Conservation (phyloP, 1,140 invertebrate species). For the Apis florea region DNA sequence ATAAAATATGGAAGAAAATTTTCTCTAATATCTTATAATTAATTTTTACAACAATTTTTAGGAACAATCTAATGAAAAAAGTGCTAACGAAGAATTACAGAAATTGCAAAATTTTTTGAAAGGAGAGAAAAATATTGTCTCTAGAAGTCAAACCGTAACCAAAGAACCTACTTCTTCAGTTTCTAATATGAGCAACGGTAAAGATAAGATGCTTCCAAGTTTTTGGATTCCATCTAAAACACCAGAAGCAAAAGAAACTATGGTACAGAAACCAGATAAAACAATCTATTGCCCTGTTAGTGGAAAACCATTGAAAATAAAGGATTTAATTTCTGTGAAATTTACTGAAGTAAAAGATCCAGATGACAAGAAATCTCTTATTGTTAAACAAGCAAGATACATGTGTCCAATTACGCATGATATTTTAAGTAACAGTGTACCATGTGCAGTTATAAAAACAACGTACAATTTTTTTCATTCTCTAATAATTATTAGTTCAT, state of each 20-base stretch:
- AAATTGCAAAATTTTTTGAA: slow-evolving; percentile 90
- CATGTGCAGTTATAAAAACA: slow-evolving; percentile 94
- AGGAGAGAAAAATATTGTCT: slow-evolving; percentile 86
- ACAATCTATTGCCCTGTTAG: slow-evolving; percentile 97
- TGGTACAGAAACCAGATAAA: slow-evolving; percentile 92
- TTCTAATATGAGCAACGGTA: slow-evolving; percentile 87
- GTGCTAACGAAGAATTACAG: slow-evolving; percentile 86
- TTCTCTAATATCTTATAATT: neutral
- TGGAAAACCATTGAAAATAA: slow-evolving; percentile 92
- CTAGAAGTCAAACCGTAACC: slow-evolving; percentile 43
- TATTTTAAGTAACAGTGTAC: slow-evolving; percentile 95
- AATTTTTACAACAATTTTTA: slow-evolving; percentile 56
- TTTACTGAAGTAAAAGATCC: slow-evolving; percentile 95
- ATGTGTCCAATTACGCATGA: slow-evolving; percentile 99
- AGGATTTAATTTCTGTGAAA: slow-evolving; percentile 96
- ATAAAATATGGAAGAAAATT: neutral
- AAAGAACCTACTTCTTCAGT: slow-evolving; percentile 80
- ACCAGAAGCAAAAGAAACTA: slow-evolving; percentile 88
- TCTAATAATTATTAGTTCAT: neutral
- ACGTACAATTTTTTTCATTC: slow-evolving; percentile 85
- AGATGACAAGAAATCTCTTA: slow-evolving; percentile 90
- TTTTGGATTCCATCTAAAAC: slow-evolving; percentile 98
- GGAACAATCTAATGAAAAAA: slow-evolving; percentile 83
- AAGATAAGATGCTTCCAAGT: slow-evolving; percentile 91
- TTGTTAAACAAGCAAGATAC: slow-evolving; percentile 93